These are phyloP conservation scores for Corvus hawaiiensis DNA, from an alignment of 2,113 vertebrate species.

Conservation along the genomic window DNA sequence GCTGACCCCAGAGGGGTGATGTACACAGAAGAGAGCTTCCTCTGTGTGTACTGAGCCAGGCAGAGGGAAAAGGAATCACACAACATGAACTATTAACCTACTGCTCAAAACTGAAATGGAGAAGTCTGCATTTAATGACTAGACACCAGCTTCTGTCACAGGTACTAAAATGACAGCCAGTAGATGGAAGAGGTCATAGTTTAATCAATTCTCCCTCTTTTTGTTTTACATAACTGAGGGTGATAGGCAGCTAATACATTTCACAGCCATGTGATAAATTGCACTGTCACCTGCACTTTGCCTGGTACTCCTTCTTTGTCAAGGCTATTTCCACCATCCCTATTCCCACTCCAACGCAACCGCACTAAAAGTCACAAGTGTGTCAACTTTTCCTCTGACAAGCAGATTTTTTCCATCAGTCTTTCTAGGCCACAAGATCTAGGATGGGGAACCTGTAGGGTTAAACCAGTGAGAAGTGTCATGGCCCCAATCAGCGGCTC, in stretches of 20 bases:
- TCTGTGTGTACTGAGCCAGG: background rate
- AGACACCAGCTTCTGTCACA: conserved; percentile 17
- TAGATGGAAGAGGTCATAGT: conserved; percentile 51
- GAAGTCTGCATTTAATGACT: conserved; percentile 15
- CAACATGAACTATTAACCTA: conserved; percentile 10
- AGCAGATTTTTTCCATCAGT: background rate
- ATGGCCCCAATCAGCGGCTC: rapidly evolving
- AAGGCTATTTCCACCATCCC: conserved; percentile 20
- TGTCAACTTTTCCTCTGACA: background rate
- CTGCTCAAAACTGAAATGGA: background rate
- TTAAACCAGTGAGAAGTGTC: background rate
- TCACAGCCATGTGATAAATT: conserved; percentile 53
- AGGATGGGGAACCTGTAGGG: background rate
- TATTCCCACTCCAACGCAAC: background rate
- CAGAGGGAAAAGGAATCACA: background rate
- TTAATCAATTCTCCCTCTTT: conserved; percentile 53
- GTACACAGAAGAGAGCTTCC: background rate
- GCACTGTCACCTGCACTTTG: conserved; percentile 53
- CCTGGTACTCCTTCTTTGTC: conserved; percentile 42
- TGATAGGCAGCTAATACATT: conserved; percentile 60
- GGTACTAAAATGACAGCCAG: conserved; percentile 47
- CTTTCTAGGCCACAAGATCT: background rate
- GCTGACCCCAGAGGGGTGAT: background rate
- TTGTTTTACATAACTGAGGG: conserved; percentile 58
- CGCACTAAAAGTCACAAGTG: background rate